Percentiles rank a stretch among this genome's conserved stretches.
Evolutionary conservation across 2,888 invertebrate genomes (phyloP).

Genomic region (Lepidonotus clava): DNA sequence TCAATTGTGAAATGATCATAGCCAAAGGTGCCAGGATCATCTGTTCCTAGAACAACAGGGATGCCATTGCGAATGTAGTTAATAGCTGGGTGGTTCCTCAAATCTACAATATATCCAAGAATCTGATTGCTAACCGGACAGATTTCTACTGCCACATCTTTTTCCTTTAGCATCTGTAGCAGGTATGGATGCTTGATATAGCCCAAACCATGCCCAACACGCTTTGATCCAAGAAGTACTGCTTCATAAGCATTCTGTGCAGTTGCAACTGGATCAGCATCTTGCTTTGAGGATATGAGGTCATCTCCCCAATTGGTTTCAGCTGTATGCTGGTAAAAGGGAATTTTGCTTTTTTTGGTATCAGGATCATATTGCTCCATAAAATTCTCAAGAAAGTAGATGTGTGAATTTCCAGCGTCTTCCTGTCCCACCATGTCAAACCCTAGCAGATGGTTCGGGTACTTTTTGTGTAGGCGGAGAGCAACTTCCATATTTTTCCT

Average conservation of each 20-base stretch:
- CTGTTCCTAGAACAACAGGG: constrained; percentile 66
- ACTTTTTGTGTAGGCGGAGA: constrained; percentile 58
- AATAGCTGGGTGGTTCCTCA: constrained; percentile 67
- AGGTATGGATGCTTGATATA: constrained; percentile 66
- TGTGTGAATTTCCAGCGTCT: constrained; percentile 63
- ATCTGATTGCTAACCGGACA: constrained; percentile 67
- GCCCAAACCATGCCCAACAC: constrained; percentile 67
- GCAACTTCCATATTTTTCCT: constrained; percentile 56
- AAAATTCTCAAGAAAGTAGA: constrained; percentile 62
- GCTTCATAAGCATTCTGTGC: constrained; percentile 67
- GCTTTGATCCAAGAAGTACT: constrained; percentile 63
- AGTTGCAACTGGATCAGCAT: constrained; percentile 63
- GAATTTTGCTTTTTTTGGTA: constrained; percentile 55
- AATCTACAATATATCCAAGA: constrained; percentile 65
- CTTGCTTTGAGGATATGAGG: constrained; percentile 58
- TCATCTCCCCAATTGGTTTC: constrained; percentile 67
- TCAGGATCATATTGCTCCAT: constrained; percentile 54
- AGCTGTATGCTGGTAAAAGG: constrained; percentile 63
- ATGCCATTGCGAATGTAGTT: constrained; percentile 63
- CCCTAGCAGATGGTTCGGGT: constrained; percentile 63
- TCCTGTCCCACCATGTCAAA: constrained; percentile 66
- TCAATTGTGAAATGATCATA: constrained; percentile 67
- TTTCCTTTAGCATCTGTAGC: constrained; percentile 55
- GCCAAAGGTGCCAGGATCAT: constrained; percentile 70
- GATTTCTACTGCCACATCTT: constrained; percentile 63